Base-by-base conservation (phyloP, 2,888 invertebrate species). In the Hypena proboscidalis region DNA sequence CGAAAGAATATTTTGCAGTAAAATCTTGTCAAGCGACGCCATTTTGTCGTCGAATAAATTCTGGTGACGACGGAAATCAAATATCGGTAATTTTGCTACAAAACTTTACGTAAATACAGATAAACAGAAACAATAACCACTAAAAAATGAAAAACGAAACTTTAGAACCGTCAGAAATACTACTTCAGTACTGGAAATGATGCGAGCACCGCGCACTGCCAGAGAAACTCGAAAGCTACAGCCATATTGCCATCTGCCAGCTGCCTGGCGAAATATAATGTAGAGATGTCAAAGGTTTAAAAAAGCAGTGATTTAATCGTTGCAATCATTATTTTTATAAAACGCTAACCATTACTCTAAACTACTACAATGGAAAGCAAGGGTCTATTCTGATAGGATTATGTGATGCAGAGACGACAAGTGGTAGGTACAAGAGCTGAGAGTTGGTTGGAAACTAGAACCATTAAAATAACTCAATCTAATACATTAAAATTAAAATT, bases 11-110 rank as follows among this genome's bases (percentile, higher is more conserved):
- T 78, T 86, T 89, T 85, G 85, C 83, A 77, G 80, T 76, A 86
- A 90, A 86, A 86, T 83, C 88, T 89, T 82, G 88, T 83, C 83
- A 86, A 84, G 89, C 83, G 91, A 91, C 91, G 91, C 91, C 91
- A 91, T 91, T 90, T 91, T 91, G 91, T 91, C 87, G 88, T 86
- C 85, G 85, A 86, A 74, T 82, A 87, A 88, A 83, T 87, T 81
- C 80, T 90, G 90, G 83, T 90, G 90, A 90, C 90, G 90, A 89
- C 77, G 83, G 79, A 87, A 79, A 82, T 77, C 74, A 86, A 87
- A 86, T 78, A 79, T 67, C 68, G 69, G 69, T 74, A 79, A 77
- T 81, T 87, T 83, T 74, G 70, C 74, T 67, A 77, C 73, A 74
- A 70, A 81, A 81, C 71, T 77, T 67, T 65, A 60, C 63, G 72